phyloP scores from a whole-genome alignment of 2,113 vertebrate species.

The Pseudolaguvia tuberculata region DNA sequence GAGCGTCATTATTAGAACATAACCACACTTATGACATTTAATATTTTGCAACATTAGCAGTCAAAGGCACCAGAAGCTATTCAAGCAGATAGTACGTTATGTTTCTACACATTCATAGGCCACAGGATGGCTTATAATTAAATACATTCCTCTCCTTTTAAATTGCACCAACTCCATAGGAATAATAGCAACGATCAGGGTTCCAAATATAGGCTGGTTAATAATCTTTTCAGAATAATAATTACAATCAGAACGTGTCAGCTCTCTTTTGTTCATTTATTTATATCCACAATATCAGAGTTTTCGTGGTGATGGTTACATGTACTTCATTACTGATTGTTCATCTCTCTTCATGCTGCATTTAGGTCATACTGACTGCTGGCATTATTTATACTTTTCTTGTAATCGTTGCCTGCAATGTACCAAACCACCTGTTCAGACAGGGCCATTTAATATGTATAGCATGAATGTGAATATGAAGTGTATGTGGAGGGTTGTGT shows the following conservation, averaged over 20 bases:
- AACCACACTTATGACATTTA: slow-evolving; percentile 46
- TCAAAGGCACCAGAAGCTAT: slow-evolving; percentile 36
- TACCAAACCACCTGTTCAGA: no score
- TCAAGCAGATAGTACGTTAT: slow-evolving; percentile 37
- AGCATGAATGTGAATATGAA: no score
- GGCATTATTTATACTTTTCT: no score
- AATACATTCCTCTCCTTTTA: slow-evolving; percentile 58
- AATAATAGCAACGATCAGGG: slow-evolving; percentile 50
- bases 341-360: background rate
- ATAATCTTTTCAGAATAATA: slow-evolving; percentile 48
- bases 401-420: no score
- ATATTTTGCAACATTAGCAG: slow-evolving; percentile 11
- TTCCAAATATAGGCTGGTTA: slow-evolving; percentile 42
- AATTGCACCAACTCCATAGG: slow-evolving; percentile 53
- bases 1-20: slow-evolving; percentile 47
- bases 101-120: slow-evolving; percentile 44
- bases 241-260: slow-evolving; percentile 51
- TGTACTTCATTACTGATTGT: background rate
- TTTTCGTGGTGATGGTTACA: background rate
- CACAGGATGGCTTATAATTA: slow-evolving; percentile 54
- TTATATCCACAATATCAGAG: slow-evolving; percentile 16
- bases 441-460: no score
- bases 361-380: no score
- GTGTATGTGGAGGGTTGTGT: slow-evolving; percentile 10
- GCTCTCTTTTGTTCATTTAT: slow-evolving; percentile 49